A percentile compares a stretch with the other conserved stretches of the same genome.
phyloP scores from a whole-genome alignment of 2,797 vertebrate species.

The Melanotaenia pygmaea region DNA sequence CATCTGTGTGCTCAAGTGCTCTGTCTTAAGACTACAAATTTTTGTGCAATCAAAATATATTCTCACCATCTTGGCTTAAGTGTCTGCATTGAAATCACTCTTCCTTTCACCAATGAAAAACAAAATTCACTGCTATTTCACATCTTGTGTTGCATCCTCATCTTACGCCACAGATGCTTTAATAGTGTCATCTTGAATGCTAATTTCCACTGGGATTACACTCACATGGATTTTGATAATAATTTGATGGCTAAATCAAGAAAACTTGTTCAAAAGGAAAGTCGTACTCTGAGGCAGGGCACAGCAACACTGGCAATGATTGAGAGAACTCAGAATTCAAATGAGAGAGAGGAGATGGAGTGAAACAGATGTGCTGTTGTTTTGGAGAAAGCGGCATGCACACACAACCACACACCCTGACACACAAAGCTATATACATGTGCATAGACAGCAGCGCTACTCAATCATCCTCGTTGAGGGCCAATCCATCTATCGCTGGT shows the following conservation, averaged over 20 bases:
- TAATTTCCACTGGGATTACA: slow-evolving; percentile 54
- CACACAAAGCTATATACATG: slow-evolving; percentile 56
- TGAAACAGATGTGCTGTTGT: slow-evolving; percentile 76
- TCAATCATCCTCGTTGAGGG: slow-evolving; percentile 70
- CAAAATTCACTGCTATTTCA: slow-evolving; percentile 26
- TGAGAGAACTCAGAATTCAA: slow-evolving; percentile 73
- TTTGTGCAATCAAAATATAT: slow-evolving; percentile 1
- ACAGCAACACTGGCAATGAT: slow-evolving; percentile 51
- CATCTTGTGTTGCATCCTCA: slow-evolving; percentile 18
- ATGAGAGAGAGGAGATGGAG: slow-evolving; percentile 67
- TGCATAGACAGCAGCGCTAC: slow-evolving; percentile 60
- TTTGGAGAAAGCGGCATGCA: slow-evolving; percentile 45
- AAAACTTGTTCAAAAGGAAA: slow-evolving; percentile 56
- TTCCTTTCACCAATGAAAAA: slow-evolving; percentile 25
- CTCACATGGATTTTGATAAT: slow-evolving; percentile 45
- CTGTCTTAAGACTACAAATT: slow-evolving; percentile 10
- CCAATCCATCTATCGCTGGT: slow-evolving; percentile 78
- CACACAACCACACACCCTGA: slow-evolving; percentile 36
- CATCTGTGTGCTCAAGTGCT: slow-evolving; percentile 19
- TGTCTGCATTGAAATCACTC: slow-evolving; percentile 7
- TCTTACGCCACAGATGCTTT: slow-evolving; percentile 40
- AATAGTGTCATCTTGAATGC: slow-evolving; percentile 30
- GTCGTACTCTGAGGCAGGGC: slow-evolving; percentile 36
- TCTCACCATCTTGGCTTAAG: slow-evolving; percentile 9
- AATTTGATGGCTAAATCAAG: slow-evolving; percentile 63